Percentiles rank a stretch among this genome's conserved stretches.
Conservation (phyloP, 2,888 invertebrate species). For the Drosophila prolongata region DNA sequence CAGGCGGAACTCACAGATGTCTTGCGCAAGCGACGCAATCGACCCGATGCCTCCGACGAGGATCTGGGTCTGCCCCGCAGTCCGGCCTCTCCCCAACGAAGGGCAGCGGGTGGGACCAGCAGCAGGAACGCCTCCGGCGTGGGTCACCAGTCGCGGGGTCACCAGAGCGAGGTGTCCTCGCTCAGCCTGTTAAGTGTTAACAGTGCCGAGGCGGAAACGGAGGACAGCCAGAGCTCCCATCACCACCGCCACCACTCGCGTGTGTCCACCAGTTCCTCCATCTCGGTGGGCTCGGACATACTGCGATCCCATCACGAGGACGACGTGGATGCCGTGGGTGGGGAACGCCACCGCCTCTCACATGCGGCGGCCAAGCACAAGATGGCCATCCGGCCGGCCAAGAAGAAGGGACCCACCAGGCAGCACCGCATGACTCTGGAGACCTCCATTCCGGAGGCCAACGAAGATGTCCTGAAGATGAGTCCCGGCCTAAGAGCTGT, state of each 20-base stretch:
- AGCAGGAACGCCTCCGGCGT: constrained; percentile 30
- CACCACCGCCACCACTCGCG: constrained; percentile 55
- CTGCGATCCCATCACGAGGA: constrained; percentile 67
- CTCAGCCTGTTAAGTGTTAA: constrained; percentile 89
- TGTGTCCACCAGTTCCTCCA: constrained; percentile 61
- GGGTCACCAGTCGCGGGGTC: constrained; percentile 17
- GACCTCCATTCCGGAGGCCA: constrained; percentile 90
- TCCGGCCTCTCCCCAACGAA: constrained; percentile 89
- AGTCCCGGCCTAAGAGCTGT: constrained; percentile 48
- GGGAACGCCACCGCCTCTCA: constrained; percentile 86
- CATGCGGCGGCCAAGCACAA: constrained; percentile 93
- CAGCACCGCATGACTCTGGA: constrained; percentile 87
- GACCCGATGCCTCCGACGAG: constrained; percentile 89
- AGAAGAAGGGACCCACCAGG: constrained; percentile 90
- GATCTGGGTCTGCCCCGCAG: constrained; percentile 91
- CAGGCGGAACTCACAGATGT: constrained; percentile 92
- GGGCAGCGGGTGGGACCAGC: constrained; percentile 55
- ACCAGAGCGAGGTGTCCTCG: constrained; percentile 78
- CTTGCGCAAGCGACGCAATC: constrained; percentile 88
- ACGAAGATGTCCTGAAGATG: constrained; percentile 89
- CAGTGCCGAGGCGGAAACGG: constrained; percentile 86
- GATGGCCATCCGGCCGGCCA: constrained; percentile 90
- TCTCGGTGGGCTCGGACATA: constrained; percentile 64
- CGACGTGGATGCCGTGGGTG: constrained; percentile 80
- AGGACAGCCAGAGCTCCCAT: constrained; percentile 60